Evolutionary conservation across 2,797 vertebrate genomes (phyloP), one percentile per base, ranked within the genome.

Genomic region (Phataginus tricuspis): DNA sequence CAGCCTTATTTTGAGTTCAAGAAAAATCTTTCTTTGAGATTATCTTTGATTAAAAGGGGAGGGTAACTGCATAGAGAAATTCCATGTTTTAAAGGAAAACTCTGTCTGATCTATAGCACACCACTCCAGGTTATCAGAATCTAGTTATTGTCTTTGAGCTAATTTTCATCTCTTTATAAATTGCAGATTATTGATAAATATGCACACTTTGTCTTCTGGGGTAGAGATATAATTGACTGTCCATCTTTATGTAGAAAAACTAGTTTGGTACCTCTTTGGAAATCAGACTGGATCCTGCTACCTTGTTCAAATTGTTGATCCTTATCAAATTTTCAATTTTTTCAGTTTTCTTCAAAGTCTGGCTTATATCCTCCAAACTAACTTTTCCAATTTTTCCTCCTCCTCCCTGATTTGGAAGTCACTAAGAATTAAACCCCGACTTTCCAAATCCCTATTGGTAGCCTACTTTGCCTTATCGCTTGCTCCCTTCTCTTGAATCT

Each of bases 21-120:
- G 23, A 88, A 92, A 23, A 61, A 64, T 69, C 23, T 71, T 72
- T 59, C 75, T 91, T 88, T 88, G 42, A 92, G 61, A 61, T 88
- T 77, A 83, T 71, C 53, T 84, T 89, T 92, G 45, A 69, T 85
- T 16, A 90, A 89, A 49, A 66, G 51, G 49, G 37, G 25, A 37
- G 23, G 19, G 27, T 86, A 10, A 59, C 39, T 86, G 19, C 57
- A 72, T 42, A 85, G 45, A 92, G 66, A 79, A 72, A 31, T 34
- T 79, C 85, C 72, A 39, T 57, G 15, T 93, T 90, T 86, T 49
- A 93, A 80, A 45, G 23, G 66, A 93, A 90, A 90, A 93, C 37
- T 63, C 37, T 78, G 74, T 72, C 4, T 86, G 19, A 49, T 66
- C 39, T 39, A 82, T 12, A 66, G 37, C 59, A 68, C 21, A 64